Evolutionary conservation across 2,888 invertebrate genomes (phyloP).

Genomic region (Plebejus melissa): DNA sequence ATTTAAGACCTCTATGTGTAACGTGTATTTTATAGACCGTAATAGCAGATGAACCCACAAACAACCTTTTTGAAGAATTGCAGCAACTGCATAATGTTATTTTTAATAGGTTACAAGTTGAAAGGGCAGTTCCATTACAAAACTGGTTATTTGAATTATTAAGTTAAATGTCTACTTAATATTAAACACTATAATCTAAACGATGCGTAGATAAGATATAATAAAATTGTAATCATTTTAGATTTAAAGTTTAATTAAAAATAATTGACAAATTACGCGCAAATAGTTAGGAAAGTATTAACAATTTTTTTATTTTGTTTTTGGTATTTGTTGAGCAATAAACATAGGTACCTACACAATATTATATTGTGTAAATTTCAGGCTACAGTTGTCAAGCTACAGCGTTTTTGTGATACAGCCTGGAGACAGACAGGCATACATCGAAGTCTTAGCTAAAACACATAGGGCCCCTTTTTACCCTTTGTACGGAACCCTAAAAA

Average conservation of each 20-base stretch:
- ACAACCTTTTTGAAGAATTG: constrained; percentile 7
- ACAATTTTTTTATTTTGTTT: too few relatives aligned
- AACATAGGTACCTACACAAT: too few relatives aligned
- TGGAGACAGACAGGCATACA: too few relatives aligned
- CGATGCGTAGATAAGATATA: background rate
- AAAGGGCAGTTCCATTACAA: constrained; percentile 19
- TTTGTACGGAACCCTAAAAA: too few relatives aligned
- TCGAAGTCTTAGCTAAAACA: too few relatives aligned
- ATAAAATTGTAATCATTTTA: background rate
- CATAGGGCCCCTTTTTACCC: too few relatives aligned
- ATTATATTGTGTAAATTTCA: too few relatives aligned
- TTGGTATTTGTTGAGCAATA: too few relatives aligned
- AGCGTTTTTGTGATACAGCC: too few relatives aligned
- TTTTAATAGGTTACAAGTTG: constrained; percentile 21
- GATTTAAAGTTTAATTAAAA: background rate
- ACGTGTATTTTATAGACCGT: too few relatives aligned
- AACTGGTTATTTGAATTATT: constrained; percentile 19
- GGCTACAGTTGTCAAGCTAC: too few relatives aligned
- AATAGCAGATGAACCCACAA: background rate
- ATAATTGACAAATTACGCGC: background rate
- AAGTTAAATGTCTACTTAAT: constrained; percentile 19
- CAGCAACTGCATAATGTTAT: constrained; percentile 12
- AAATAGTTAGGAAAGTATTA: too few relatives aligned
- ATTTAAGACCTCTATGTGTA: background rate
- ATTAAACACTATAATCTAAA: background rate